Evolutionary conservation across 2,113 vertebrate genomes (phyloP), one percentile per base, ranked within the genome.

Genomic region (Paradisaea rubra): DNA sequence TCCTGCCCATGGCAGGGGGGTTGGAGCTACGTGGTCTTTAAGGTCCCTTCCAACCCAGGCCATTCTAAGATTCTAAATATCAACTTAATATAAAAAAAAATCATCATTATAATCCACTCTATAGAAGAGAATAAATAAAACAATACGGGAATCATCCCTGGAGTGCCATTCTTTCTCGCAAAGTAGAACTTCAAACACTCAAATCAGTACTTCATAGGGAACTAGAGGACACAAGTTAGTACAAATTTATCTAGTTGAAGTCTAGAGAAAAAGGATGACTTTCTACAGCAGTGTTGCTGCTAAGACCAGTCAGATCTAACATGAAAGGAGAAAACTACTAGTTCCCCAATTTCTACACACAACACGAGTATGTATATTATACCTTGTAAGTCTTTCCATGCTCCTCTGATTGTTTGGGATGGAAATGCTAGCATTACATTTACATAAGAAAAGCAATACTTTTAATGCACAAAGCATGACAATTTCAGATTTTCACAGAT

Each of bases 331-430:
- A 94, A 96, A 97, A 93, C 93, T 91, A 97, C 97, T 96, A 95
- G 61, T 60, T 89, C 88, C 96, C 96, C 97, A 81, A n/a, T 64
- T 94, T 97, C 97, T 98, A 98, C 95, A 63, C 88, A 97, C 86
- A 97, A 97, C 96, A 98, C 91, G 86, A 97, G 95, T 96, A 94
- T 94, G 94, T 66, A 96, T 71, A 84, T 91, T 97, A 96, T 98
- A 98, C 98, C 98, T 98, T 98, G 96, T 96, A 93, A 80, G 97
- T 95, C 96, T 97, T 88, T 97, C 98, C 98, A 92, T 93, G 97
- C 92, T 97, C 97, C 95, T 98, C 96, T 98, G 97, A 98, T 97
- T 98, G 97, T 97, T 97, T 97, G 97, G 96, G 96, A 96, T 96
- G 97, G 96, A 98, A 97, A 98, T 92, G 96, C 97, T 97, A 98